Evolutionary conservation across 2,888 invertebrate species (phyloP), one percentile per base, ranked within the genome.

Genomic region (Tigriopus californicus): DNA sequence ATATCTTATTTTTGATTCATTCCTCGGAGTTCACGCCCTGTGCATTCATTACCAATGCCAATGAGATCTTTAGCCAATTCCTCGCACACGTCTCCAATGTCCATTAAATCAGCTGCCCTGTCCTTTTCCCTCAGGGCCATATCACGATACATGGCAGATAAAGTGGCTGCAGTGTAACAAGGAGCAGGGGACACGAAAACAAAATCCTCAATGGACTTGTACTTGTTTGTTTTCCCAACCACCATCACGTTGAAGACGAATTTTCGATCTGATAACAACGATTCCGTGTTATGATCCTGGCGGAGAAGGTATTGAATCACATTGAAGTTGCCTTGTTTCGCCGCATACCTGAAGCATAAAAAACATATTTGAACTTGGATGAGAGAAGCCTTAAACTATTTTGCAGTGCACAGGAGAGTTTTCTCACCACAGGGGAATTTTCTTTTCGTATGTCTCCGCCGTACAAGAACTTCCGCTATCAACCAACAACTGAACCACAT

Each of bases 181-280:
- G 97, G 97, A 2, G 97, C 97, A n/a, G 94, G 92, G 0, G 95
- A 95, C n/a, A 94, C 88, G 61, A 98, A 75, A 24, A 98, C 85
- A 71, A 98, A 98, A 71, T 98, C 97, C 70, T 94, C 89, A 63
- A 98, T 88, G 0, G 97, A 94, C 67, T 88, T 85, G 71, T 97
- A 94, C 68, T 90, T 85, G 74, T 90, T 80, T 73, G 86, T 88
- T 72, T 94, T 94, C 24, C 92, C 91, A 71, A 92, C 91, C 44
- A 95, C 85, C 91, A 98, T 98, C 67, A 98, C 75, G 71, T 98
- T 97, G 73, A 94, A 94, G 57, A 95, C 89, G 71, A 97, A 98
- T 78, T 92, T 82, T 68, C 87, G 82, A 70, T 98, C 97, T 64
- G 97, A 97, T 92, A 98, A 95, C 12, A 98, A 76, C 6, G 84